Evolutionary conservation across 2,797 vertebrate genomes (phyloP), one percentile per base, ranked within the genome.

Genomic region (Simalia tracyae): DNA sequence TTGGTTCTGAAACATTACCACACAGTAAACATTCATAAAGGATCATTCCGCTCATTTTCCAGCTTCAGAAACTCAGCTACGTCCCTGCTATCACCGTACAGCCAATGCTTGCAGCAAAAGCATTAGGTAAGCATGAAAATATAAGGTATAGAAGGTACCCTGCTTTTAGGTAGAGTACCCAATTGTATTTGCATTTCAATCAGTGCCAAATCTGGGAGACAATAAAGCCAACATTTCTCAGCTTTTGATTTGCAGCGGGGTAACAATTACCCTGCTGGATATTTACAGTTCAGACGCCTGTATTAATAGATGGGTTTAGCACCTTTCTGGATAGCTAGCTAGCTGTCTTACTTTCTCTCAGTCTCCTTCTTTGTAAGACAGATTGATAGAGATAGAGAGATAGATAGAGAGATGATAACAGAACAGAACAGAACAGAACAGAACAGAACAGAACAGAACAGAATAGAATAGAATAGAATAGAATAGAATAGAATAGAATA

Each of bases 161-260:
- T 93, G 66, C 66, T 93, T 93, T 86, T 91, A 93, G 94, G 95
- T 93, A 95, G 84, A 24, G 87, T 96, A 95, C 92, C 93, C 72
- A 93, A 95, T 95, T 94, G 91, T 93, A 88, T 93, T 93, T 94
- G 87, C 87, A 94, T 95, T 97, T 96, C 92, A 91, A 93, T 90
- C 92, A 90, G 85, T 96, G 96, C 95, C 92, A 92, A 96, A 96
- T 94, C 54, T 31, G 50, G 94, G 90, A 96, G 84, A 95, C 81
- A 93, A 92, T 95, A 95, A 96, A 95, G 57, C 7, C 92, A 95
- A 88, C n/a, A 88, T 94, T 63, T 86, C 87, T 91, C 90, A 68
- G 84, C 87, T 93, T 95, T 95, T 89, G 91, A 84, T 95, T 95
- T 95, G 68, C 64, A 85, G 91, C 86, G 90, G n/a, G 66, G 46